Evolutionary conservation across 2,888 invertebrate species (phyloP), one percentile per base, ranked within the genome.

Genomic region (Drosophila austrosaltans): DNA sequence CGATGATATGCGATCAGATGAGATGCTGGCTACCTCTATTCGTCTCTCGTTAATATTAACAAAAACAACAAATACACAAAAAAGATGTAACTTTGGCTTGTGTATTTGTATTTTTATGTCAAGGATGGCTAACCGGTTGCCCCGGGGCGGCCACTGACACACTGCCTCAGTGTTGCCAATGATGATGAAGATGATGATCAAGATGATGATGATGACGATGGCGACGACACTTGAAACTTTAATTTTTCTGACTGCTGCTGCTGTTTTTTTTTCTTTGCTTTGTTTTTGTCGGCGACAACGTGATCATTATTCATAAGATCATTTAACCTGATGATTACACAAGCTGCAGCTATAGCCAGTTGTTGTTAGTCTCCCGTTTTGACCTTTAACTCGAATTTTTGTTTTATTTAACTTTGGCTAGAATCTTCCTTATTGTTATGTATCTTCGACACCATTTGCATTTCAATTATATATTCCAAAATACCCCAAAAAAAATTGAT

Each of bases 121-220:
- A 92, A 91, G 91, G 91, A 91, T 92, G 87, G 86, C 88, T 83
- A 92, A 91, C 91, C 91, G 91, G 91, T 92, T 91, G 85, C 79
- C 67, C 76, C 81, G 82, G 75, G 77, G 79, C 74, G 82, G 89
- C 84, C 85, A 86, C 87, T 88, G 82, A 85, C 88, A 87, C 78
- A 87, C 71, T 87, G 86, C 83, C 81, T 74, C 81, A 82, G 64
- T 81, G 79, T 73, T 22, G 48, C 48, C 25, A 25, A 48, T 48
- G 48, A 48, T 48, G 48, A 48, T 10, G 22, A 22, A 25, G 4
- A 48, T 48, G 25, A 12, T 48, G 22, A 25, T 48, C 3, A 48
- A 10, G 4, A 48, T 48, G 22, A 48, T 69, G 78, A 53, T 66
- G 63, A 22, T 36, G 56, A 40, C 68, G 69, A 62, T 72, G 62